Base-by-base conservation (phyloP, 2,888 invertebrate species). In the Limnephilus lunatus region DNA sequence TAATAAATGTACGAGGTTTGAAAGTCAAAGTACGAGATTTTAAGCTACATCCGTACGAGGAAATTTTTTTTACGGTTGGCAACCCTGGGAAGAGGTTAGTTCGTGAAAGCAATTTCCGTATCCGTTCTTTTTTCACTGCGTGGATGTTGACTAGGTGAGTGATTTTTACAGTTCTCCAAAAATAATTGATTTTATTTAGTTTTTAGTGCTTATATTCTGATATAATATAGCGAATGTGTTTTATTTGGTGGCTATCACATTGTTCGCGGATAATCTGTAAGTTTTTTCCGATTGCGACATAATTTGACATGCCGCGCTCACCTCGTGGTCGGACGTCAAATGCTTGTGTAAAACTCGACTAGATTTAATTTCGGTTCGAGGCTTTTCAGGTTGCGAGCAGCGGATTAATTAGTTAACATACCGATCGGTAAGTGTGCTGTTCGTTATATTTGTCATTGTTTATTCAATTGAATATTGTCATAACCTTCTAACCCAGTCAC, bases 91-190 rank as follows among this genome's bases (percentile, higher is more conserved):
- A 82, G 32, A 32, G 32, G 19, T 32, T 31, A 32, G 32, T 82
- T 82, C 81, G 2, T 68, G 11, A 39, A n/a, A n/a, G 39, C 30
- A 31, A 80, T 91, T 86, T 91, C 91, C 91, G 91, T 19, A 25
- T 87, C 44, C 80, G 15, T 25, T 89, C 88, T 88, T 92, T 90
- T 88, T 88, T 82, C 87, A 80, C 82, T 88, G 92, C 92, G 90
- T 92, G 92, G 92, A 88, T 92, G 88, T 81, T 81, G 87, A 39
- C n/a, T 80, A 90, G 90, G 92, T 92, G 82, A 88, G 92, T 92
- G 39, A n/a, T 35, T 87, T 35, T 2, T 3, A 32, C 68, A 31
- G 48, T 88, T 88, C 88, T 68, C 25, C 32, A 25, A 88, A 32
- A 32, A 32, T 89, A 81, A 30, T 31, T 88, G 11, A 81, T n/a